Conservation (phyloP, 2,888 invertebrate species). For the Nephrotoma appendiculata region DNA sequence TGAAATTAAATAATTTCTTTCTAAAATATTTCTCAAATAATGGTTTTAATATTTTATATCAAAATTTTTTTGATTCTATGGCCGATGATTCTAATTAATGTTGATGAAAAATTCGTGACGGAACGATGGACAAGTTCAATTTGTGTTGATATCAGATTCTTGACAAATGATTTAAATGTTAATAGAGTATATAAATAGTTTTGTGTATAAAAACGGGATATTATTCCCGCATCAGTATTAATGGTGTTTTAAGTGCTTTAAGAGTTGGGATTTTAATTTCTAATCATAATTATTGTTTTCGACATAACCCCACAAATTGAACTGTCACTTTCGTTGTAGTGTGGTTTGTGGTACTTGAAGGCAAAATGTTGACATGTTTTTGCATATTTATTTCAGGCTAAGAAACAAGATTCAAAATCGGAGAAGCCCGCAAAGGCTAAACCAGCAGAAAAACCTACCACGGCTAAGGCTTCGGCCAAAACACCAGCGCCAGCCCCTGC, state of each 20-base stretch:
- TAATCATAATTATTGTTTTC: not conserved
- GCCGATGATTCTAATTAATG: not conserved
- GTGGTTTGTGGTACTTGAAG: not conserved
- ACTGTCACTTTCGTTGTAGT: not conserved
- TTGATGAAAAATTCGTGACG: conserved; percentile 8
- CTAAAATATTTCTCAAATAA: not conserved
- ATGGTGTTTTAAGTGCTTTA: not conserved
- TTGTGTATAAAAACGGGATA: not conserved
- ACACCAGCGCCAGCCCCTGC: conserved; percentile 14
- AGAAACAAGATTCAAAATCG: conserved; percentile 28
- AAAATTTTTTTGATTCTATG: not conserved
- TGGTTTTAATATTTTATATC: not conserved
- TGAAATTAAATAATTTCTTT: not conserved
- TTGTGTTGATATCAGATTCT: not conserved
- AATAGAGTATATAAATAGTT: not conserved
- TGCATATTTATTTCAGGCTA: conserved; percentile 20
- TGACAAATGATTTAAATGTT: not conserved
- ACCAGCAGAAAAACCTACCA: conserved; percentile 17
- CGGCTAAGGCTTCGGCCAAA: not conserved
- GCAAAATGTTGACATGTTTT: not conserved
- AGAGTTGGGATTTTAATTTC: not conserved
- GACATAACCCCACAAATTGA: not conserved
- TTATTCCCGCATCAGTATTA: not conserved
- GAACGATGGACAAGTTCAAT: not conserved
- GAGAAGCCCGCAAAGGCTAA: conserved; percentile 12